Evolutionary conservation across 2,113 vertebrate genomes (phyloP).

Genomic region (Castor canadensis): DNA sequence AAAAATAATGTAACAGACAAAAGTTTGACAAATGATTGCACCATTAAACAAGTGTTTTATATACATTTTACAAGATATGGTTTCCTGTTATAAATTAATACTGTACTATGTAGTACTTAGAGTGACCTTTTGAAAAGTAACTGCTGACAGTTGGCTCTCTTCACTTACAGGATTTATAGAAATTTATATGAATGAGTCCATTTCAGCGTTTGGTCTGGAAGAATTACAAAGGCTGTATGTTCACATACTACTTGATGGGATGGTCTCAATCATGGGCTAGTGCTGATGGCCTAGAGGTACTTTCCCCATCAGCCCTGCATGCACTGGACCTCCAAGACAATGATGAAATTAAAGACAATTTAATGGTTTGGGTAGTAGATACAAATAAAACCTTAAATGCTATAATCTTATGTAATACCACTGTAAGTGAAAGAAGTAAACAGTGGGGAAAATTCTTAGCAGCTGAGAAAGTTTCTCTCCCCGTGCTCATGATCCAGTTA

Average conservation of each 20-base stretch:
- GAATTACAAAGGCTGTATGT: slow-evolving; percentile 70
- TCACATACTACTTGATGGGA: slow-evolving; percentile 55
- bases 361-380: slow-evolving; percentile 62
- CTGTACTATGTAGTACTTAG: slow-evolving; percentile 85
- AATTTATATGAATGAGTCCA: slow-evolving; percentile 56
- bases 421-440: slow-evolving; percentile 76
- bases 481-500: slow-evolving; percentile 79
- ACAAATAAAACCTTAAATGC: slow-evolving; percentile 76
- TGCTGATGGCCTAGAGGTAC: slow-evolving; percentile 51
- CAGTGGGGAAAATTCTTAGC: slow-evolving; percentile 73
- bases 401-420: slow-evolving; percentile 55
- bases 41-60: slow-evolving; percentile 88
- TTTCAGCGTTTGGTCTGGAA: slow-evolving; percentile 76
- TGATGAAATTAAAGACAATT: slow-evolving; percentile 51
- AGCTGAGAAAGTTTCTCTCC: slow-evolving; percentile 78
- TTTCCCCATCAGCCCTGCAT: slow-evolving; percentile 58
- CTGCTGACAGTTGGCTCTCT: slow-evolving; percentile 81
- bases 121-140: slow-evolving; percentile 84
- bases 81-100: slow-evolving; percentile 89
- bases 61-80: slow-evolving; percentile 87
- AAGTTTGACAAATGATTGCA: slow-evolving; percentile 87
- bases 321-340: slow-evolving; percentile 42
- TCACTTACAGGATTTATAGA: slow-evolving; percentile 71
- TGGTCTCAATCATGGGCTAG: slow-evolving; percentile 61
- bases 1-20: slow-evolving; percentile 85